A percentile compares a stretch with the other conserved stretches of the same genome.
Evolutionary conservation across 1,140 invertebrate species (phyloP).

Genomic region (Saccostrea echinata): DNA sequence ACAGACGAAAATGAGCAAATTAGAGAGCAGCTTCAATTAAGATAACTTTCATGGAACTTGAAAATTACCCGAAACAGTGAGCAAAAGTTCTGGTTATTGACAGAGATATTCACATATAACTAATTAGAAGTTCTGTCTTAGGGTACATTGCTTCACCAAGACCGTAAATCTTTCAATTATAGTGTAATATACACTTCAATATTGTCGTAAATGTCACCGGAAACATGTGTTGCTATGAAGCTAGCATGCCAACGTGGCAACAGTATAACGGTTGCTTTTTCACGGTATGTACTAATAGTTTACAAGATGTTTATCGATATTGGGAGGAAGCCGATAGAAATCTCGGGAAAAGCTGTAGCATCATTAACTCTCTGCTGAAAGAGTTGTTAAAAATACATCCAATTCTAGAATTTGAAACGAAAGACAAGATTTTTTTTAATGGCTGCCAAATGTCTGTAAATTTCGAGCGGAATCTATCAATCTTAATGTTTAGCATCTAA

Average conservation of each 20-base stretch:
- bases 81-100: slow-evolving; percentile 4
- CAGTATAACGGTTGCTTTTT: slow-evolving; percentile 11
- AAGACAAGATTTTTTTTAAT: neutral
- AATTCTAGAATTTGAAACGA: slow-evolving; percentile 18
- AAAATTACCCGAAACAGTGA: slow-evolving; percentile 32
- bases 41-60: slow-evolving; percentile 36
- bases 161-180: slow-evolving; percentile 38
- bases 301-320: slow-evolving; percentile 36
- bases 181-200: slow-evolving; percentile 35
- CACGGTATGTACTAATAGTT: slow-evolving; percentile 38
- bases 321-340: neutral
- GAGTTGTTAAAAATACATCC: slow-evolving; percentile 29
- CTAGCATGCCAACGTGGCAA: slow-evolving; percentile 17
- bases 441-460: neutral
- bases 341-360: neutral
- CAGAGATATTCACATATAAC: slow-evolving; percentile 14
- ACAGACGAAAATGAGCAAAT: slow-evolving; percentile 34
- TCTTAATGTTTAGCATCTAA: neutral
- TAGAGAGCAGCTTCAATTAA: slow-evolving; percentile 25
- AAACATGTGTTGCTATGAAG: slow-evolving; percentile 31
- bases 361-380: slow-evolving; percentile 12
- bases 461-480: neutral
- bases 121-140: slow-evolving; percentile 10
- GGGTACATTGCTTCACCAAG: slow-evolving; percentile 16
- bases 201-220: slow-evolving; percentile 33